phyloP scores from a whole-genome alignment of 2,113 vertebrate genomes.

The Cricetomys ansorgei region DNA sequence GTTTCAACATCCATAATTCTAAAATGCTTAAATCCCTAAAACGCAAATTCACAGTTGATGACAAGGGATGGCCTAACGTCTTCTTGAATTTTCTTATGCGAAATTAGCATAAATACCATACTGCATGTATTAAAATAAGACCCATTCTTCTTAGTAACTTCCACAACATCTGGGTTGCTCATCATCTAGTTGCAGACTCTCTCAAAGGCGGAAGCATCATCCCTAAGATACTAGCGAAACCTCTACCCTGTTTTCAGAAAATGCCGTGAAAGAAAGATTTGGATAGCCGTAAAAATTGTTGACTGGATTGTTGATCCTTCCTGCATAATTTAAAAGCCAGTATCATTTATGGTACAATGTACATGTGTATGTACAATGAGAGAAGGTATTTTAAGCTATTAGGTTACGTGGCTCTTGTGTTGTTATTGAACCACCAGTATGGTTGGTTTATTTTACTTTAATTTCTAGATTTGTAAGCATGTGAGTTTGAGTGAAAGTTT shows the following conservation, averaged over 20 bases:
- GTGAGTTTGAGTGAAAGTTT: slow-evolving; percentile 37
- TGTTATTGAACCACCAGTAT: neutral
- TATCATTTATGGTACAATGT: neutral
- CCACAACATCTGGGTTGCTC: slow-evolving; percentile 71
- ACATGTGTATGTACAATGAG: neutral
- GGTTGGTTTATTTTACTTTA: neutral
- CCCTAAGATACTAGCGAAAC: slow-evolving; percentile 63
- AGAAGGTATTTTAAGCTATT: slow-evolving; percentile 29
- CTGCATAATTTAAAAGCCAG: neutral
- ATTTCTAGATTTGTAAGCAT: slow-evolving; percentile 3
- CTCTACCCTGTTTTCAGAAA: slow-evolving; percentile 51
- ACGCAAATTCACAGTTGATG: slow-evolving; percentile 69
- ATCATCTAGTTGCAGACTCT: slow-evolving; percentile 69
- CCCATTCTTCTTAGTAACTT: slow-evolving; percentile 57
- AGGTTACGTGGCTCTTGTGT: neutral
- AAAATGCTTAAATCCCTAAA: slow-evolving; percentile 67
- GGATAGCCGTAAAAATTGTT: slow-evolving; percentile 33
- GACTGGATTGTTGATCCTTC: slow-evolving; percentile 13
- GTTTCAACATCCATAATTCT: slow-evolving; percentile 65
- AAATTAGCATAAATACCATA: slow-evolving; percentile 73
- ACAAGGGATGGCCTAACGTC: slow-evolving; percentile 69
- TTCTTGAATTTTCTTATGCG: slow-evolving; percentile 71
- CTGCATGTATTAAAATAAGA: slow-evolving; percentile 65
- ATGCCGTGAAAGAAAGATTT: slow-evolving; percentile 30
- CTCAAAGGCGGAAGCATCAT: slow-evolving; percentile 56